Evolutionary conservation across 2,888 invertebrate genomes (phyloP).

Genomic region (Eremobia ochroleuca): DNA sequence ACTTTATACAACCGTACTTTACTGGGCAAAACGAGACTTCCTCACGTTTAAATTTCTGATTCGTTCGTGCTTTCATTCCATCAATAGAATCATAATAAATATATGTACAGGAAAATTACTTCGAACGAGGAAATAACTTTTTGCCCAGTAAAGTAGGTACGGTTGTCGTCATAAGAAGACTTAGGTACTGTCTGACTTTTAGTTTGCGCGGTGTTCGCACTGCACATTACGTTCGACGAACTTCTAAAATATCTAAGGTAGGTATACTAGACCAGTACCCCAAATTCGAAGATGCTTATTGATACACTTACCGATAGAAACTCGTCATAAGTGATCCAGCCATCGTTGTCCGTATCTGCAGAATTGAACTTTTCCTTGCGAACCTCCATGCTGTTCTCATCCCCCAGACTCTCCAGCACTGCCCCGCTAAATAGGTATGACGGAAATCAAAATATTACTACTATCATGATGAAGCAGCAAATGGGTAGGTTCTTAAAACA

Average conservation of each 20-base stretch:
- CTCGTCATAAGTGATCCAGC: slow-evolving; percentile 91
- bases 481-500: background rate
- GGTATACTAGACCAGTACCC: background rate
- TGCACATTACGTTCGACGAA: background rate
- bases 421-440: slow-evolving; percentile 79
- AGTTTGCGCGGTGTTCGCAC: background rate
- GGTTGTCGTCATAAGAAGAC: background rate
- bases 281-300: background rate
- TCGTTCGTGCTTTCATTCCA: too few species aligned
- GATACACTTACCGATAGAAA: slow-evolving; percentile 85
- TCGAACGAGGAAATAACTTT: background rate
- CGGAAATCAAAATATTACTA: background rate
- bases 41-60: too few species aligned
- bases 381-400: slow-evolving; percentile 86
- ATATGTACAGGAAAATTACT: background rate
- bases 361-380: slow-evolving; percentile 88
- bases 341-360: slow-evolving; percentile 89
- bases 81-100: background rate
- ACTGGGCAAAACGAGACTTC: too few species aligned
- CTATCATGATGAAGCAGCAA: background rate
- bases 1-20: too few species aligned
- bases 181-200: background rate
- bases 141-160: too few species aligned
- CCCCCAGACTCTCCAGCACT: slow-evolving; percentile 90
- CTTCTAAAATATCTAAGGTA: background rate